Conservation (phyloP, 1,140 invertebrate species). For the Papilio aristodemus region DNA sequence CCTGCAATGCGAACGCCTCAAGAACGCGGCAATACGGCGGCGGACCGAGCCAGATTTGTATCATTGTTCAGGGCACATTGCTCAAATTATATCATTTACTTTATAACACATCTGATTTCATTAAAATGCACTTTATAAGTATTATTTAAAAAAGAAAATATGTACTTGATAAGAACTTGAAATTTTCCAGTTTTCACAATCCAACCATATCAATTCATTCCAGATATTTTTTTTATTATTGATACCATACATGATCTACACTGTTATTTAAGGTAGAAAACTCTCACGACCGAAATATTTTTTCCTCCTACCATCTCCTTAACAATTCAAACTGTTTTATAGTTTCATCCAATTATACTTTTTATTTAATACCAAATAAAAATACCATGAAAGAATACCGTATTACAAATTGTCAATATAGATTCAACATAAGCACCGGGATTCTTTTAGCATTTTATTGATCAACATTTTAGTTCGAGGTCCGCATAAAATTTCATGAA, state of each 20-base stretch:
- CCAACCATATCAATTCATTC: background rate
- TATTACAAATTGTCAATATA: slow-evolving; percentile 19
- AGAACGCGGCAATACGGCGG: slow-evolving; percentile 37
- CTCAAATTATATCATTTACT: slow-evolving; percentile 18
- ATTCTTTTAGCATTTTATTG: slow-evolving; percentile 31
- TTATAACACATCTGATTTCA: background rate
- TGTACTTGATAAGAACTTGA: background rate
- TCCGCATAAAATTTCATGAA: slow-evolving; percentile 24
- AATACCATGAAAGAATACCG: slow-evolving; percentile 14
- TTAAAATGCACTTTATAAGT: background rate
- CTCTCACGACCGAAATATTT: background rate
- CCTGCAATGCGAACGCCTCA: slow-evolving; percentile 40
- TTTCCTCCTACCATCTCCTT: background rate
- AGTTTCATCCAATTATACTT: background rate
- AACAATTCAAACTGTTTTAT: slow-evolving; percentile 1
- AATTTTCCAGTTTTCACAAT: background rate
- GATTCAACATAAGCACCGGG: slow-evolving; percentile 21
- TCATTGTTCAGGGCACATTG: slow-evolving; percentile 10
- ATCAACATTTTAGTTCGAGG: slow-evolving; percentile 23
- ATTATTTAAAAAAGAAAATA: background rate
- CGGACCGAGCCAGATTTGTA: slow-evolving; percentile 11
- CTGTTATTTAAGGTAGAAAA: background rate
- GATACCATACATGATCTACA: background rate
- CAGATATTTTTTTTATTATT: too few species aligned
- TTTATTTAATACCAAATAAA: slow-evolving; percentile 8